Percentiles rank a stretch among this genome's conserved stretches.
phyloP scores from a whole-genome alignment of 2,888 invertebrate species.

The Podotricha telesiphe region DNA sequence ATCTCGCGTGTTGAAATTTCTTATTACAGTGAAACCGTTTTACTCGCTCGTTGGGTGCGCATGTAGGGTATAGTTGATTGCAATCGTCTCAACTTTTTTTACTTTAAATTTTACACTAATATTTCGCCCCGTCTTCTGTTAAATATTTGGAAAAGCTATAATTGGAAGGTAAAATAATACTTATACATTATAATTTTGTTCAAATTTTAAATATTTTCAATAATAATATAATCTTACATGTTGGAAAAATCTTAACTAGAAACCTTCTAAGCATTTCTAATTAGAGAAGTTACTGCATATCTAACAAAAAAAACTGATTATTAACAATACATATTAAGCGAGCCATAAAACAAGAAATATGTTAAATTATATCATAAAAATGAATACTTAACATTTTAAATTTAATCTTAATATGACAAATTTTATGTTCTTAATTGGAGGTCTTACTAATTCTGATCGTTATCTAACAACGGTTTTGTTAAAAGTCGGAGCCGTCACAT shows the following conservation, averaged over 20 bases:
- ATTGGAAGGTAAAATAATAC: too few species aligned
- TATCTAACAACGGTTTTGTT: slow-evolving; percentile 44
- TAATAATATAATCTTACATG: too few species aligned
- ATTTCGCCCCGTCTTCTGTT: background rate
- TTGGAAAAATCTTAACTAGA: too few species aligned
- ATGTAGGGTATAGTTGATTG: slow-evolving; percentile 45
- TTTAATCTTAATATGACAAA: slow-evolving; percentile 33
- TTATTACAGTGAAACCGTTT: slow-evolving; percentile 45
- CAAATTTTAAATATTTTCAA: too few species aligned
- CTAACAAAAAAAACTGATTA: background rate
- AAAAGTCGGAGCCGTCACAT: slow-evolving; percentile 53
- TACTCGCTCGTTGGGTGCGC: slow-evolving; percentile 44
- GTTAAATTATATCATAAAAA: slow-evolving; percentile 18
- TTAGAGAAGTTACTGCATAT: background rate
- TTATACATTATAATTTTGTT: background rate
- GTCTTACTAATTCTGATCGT: slow-evolving; percentile 40
- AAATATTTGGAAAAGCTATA: background rate
- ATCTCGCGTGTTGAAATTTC: slow-evolving; percentile 52
- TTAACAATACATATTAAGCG: background rate
- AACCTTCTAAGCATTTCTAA: background rate
- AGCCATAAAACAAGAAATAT: slow-evolving; percentile 7
- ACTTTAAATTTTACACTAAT: slow-evolving; percentile 26
- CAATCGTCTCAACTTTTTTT: slow-evolving; percentile 39
- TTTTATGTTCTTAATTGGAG: slow-evolving; percentile 36
- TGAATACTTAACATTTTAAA: slow-evolving; percentile 14